Base-by-base conservation (phyloP, 2,113 vertebrate species). In the Hassar affinis region DNA sequence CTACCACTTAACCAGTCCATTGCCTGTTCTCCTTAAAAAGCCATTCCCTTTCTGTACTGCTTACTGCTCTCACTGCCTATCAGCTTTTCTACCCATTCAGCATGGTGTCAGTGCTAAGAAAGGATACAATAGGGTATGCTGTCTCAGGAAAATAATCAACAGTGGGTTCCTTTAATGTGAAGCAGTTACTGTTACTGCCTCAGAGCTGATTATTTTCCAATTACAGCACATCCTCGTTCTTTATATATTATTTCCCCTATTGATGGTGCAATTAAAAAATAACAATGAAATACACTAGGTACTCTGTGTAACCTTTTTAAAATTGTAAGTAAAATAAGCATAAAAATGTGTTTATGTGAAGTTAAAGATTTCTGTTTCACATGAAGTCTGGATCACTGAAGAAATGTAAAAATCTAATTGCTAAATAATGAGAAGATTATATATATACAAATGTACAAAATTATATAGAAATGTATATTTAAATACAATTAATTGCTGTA, bases 1-100 rank as follows among this genome's bases (percentile, higher is more conserved):
- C 61, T 78, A 83, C 69, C 68, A 83, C 85, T 80, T 77, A 80
- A 80, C 69, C 82, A 62, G 62, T 75, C 86, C 78, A 78, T 62
- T 84, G 82, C 47, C 51, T 72, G 62, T 59, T 66, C 42, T 51
- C 69, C 52, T 72, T 79, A 45, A 79, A 83, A 87, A 72, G 77
- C 78, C 72, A 35, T 84, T 84, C 42, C 27, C 22, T 78, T 75
- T 62, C 78, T 80, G 57, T 59, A 64, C 45, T 61, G 76, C 54
- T 17, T 62, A 51, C 27, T 25, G 59, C 66, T 84, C 30, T 79
- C 66, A 47, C 42, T 57, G 35, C 35, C 47, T 59, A 27, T 72
- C 38, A 72, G 33, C n/a, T 57, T 74, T 62, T 84, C 20, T 20
- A 47, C 52, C 64, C 64, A 51, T 84, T 79, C 51, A 61, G 52